Evolutionary conservation across 2,888 invertebrate genomes (phyloP).

Genomic region (Gibbula magus): DNA sequence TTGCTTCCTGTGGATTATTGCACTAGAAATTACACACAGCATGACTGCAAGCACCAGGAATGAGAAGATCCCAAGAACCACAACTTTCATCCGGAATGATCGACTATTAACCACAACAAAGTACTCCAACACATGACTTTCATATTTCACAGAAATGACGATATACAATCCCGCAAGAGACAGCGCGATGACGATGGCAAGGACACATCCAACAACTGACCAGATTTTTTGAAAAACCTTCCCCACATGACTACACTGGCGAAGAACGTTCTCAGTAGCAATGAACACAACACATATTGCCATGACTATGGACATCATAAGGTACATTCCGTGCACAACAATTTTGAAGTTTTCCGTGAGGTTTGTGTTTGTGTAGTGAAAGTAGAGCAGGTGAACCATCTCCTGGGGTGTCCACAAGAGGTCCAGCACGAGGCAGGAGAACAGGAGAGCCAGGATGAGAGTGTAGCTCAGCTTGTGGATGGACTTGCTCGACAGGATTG

Average conservation of each 20-base stretch:
- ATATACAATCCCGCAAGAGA: not conserved
- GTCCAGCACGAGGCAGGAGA: slow-evolving; percentile 56
- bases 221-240: slow-evolving; percentile 31
- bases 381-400: slow-evolving; percentile 55
- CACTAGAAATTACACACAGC: slow-evolving; percentile 2
- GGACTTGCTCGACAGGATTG: slow-evolving; percentile 53
- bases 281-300: slow-evolving; percentile 53
- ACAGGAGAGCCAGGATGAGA: slow-evolving; percentile 52
- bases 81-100: slow-evolving; percentile 16
- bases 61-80: slow-evolving; percentile 12
- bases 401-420: slow-evolving; percentile 65
- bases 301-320: slow-evolving; percentile 53
- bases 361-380: slow-evolving; percentile 34
- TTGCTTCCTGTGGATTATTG: slow-evolving; percentile 13
- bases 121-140: slow-evolving; percentile 1
- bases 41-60: slow-evolving; percentile 11
- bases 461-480: slow-evolving; percentile 58
- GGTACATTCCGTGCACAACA: slow-evolving; percentile 54
- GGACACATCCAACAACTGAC: slow-evolving; percentile 30
- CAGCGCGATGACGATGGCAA: not conserved
- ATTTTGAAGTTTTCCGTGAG: slow-evolving; percentile 47
- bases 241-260: slow-evolving; percentile 30
- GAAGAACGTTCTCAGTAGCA: slow-evolving; percentile 29
- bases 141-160: not conserved
- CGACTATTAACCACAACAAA: slow-evolving; percentile 11